phyloP scores from a whole-genome alignment of 30 jellyfish, hydroid and myxozoan genomes.

The Aurelia sp. region DNA sequence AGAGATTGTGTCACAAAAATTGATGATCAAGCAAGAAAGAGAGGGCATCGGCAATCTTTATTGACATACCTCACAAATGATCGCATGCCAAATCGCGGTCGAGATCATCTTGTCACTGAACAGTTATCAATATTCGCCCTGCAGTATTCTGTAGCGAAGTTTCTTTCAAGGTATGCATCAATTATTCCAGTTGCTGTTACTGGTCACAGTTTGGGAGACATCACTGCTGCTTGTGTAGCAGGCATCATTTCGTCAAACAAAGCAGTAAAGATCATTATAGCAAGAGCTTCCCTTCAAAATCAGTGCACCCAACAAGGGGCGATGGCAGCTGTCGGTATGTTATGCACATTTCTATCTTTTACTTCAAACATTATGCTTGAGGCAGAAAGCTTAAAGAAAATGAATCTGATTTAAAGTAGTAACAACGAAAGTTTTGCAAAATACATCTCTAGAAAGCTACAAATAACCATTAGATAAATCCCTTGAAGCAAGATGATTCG shows the following conservation, averaged over 20 bases:
- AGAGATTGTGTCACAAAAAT: not conserved
- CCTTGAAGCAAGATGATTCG: too few relatives aligned
- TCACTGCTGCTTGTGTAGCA: conserved; percentile 66
- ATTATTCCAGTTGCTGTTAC: conserved; percentile 38
- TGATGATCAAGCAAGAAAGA: conserved; percentile 11
- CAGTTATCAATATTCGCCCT: conserved; percentile 51
- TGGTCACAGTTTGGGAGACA: conserved; percentile 71
- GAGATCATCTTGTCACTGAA: conserved; percentile 4
- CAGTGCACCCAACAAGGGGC: conserved; percentile 36
- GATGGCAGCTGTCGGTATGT: conserved; percentile 64
- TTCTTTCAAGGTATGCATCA: conserved; percentile 20
- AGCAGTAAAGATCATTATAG: conserved; percentile 39
- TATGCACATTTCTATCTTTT: not conserved
- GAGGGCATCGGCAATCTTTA: conserved; percentile 25
- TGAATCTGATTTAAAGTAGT: too few relatives aligned
- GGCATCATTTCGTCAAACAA: conserved; percentile 9
- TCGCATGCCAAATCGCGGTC: too few relatives aligned
- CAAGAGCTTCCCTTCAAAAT: conserved; percentile 45
- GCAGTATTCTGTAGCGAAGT: conserved; percentile 49
- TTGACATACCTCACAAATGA: not conserved
- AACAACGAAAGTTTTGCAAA: too few relatives aligned
- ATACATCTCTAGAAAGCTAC: too few relatives aligned
- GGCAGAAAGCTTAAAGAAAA: too few relatives aligned
- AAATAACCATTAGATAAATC: too few relatives aligned
- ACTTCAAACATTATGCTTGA: not conserved